A percentile compares a stretch with the other conserved stretches of the same genome.
Evolutionary conservation across 1,140 invertebrate genomes (phyloP).

Genomic region (Camponotus vicinus): DNA sequence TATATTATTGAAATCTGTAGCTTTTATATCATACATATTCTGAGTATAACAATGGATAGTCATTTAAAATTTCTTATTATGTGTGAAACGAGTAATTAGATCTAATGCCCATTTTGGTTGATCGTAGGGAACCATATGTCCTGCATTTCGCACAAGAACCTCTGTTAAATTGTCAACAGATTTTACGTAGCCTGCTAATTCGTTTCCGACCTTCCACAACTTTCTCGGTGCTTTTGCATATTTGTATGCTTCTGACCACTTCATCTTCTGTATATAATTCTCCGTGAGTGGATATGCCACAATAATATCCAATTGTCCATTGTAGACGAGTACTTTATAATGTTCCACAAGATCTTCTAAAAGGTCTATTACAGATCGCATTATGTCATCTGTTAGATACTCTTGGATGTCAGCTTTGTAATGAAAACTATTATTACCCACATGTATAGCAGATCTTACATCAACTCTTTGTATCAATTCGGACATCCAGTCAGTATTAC

Average conservation of each 20-base stretch:
- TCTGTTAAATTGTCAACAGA: slow-evolving; percentile 91
- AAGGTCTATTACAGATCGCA: slow-evolving; percentile 93
- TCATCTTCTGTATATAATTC: slow-evolving; percentile 90
- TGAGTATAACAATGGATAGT: slow-evolving; percentile 74
- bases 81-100: slow-evolving; percentile 92
- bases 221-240: slow-evolving; percentile 89
- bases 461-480: slow-evolving; percentile 88
- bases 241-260: slow-evolving; percentile 89
- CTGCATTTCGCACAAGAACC: slow-evolving; percentile 93
- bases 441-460: slow-evolving; percentile 92
- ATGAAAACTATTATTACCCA: slow-evolving; percentile 92
- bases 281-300: slow-evolving; percentile 93
- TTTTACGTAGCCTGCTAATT: slow-evolving; percentile 93
- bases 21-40: too few species aligned
- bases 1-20: too few species aligned
- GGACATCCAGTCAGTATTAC: slow-evolving; percentile 86
- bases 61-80: slow-evolving; percentile 86
- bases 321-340: slow-evolving; percentile 92
- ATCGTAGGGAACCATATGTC: slow-evolving; percentile 94
- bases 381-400: slow-evolving; percentile 92
- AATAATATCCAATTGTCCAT: slow-evolving; percentile 95
- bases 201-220: slow-evolving; percentile 90
- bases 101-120: slow-evolving; percentile 93
- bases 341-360: slow-evolving; percentile 89
- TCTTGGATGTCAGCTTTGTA: slow-evolving; percentile 87